These are phyloP conservation scores for Cyrtodaria siliqua DNA, from an alignment of 2,888 invertebrate genomes.

Conservation along the genomic window DNA sequence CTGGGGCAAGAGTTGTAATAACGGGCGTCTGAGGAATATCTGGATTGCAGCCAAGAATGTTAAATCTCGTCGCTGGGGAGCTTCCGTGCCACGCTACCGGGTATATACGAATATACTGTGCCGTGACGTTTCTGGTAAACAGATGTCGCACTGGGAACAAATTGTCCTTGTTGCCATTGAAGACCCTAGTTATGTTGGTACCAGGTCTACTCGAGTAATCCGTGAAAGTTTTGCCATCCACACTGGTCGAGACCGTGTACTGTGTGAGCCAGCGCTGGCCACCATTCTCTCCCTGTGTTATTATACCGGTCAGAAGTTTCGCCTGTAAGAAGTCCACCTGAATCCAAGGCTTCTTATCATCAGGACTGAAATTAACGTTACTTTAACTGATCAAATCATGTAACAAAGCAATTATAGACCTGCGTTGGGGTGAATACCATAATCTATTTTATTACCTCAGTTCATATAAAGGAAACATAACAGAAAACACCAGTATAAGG, in stretches of 20 bases:
- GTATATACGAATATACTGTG: constrained; percentile 73
- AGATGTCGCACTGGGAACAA: constrained; percentile 68
- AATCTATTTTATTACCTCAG: too few species aligned
- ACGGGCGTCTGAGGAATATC: constrained; percentile 56
- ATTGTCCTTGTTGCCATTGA: constrained; percentile 71
- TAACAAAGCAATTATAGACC: too few species aligned
- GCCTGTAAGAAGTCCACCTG: constrained; percentile 73
- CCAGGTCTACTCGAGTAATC: constrained; percentile 71
- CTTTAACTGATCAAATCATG: too few species aligned
- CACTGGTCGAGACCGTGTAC: constrained; percentile 70
- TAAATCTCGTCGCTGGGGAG: constrained; percentile 69
- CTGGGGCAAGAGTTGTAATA: constrained; percentile 36
- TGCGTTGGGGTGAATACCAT: constrained; percentile 28
- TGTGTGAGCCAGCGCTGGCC: constrained; percentile 69
- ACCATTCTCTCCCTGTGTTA: constrained; percentile 74
- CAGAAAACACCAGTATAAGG: too few species aligned
- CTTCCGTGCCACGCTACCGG: constrained; percentile 62
- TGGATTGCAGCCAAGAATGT: constrained; percentile 76
- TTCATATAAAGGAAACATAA: too few species aligned
- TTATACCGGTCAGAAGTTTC: constrained; percentile 74
- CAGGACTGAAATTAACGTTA: constrained; percentile 52
- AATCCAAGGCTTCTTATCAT: constrained; percentile 73
- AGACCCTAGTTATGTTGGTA: constrained; percentile 62
- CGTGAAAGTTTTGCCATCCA: constrained; percentile 72
- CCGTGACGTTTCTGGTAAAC: constrained; percentile 76